Evolutionary conservation across 2,113 vertebrate genomes (phyloP), one percentile per base, ranked within the genome.

Genomic region (Hypocryptadius cinnamomeus): DNA sequence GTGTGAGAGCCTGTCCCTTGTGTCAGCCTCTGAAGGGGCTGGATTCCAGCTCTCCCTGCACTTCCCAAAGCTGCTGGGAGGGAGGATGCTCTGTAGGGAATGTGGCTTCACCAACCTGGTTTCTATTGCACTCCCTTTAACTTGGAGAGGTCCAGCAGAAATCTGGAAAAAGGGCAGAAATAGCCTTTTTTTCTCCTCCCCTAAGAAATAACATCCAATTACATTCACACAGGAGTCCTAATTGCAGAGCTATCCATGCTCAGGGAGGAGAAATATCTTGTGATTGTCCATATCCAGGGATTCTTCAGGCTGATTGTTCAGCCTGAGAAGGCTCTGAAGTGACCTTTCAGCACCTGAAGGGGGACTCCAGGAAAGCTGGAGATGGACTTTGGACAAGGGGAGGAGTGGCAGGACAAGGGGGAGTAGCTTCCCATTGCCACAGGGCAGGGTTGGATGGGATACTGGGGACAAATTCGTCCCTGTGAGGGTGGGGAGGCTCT

Each of bases 381-480:
- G n/a, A 68, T 24, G 45, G 39, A 68, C 19, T 18, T 5, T 1
- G 19, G 61, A 31, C 8, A 25, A 60, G 61, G 11, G 2, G 0
- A 45, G 28, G 39, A 53, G 39, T 4, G 51, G 1, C 60, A 74
- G 53, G 69, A 68, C 11, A 45, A 10, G 15, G 18, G 24, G 27
- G 27, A 73, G 44, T 73, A 3, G 45, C 28, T 72, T 79, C 44
- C 15, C 10, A 59, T 11, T 66, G 69, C 13, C 45, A 66, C 8
- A 60, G 23, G 39, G 28, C 28, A 39, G 33, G 8, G 10, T 1
- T 11, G 1, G 33, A 4, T 68, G 78, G 69, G 54, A 82, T 60
- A 25, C 1, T 53, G 17, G 54, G 25, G 4, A 47, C 8, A 8
- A 40, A 69, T 47, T 40, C 0, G 9, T 35, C 3, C 1, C 14